Base-by-base conservation (phyloP, 2,797 vertebrate species). In the Nyctalus aviator region DNA sequence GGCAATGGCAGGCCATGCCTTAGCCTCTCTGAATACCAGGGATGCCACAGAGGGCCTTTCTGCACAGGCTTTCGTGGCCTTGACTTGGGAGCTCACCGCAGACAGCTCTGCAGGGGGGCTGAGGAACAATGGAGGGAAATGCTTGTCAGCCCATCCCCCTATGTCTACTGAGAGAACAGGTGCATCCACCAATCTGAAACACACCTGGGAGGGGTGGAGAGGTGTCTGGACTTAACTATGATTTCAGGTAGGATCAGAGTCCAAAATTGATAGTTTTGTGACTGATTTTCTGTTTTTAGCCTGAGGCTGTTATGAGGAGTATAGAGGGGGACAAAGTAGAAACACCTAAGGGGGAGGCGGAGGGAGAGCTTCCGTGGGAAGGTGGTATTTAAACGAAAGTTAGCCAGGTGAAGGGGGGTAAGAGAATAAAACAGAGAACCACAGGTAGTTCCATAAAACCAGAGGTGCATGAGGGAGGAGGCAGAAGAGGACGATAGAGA, bases 281-380 rank as follows among this genome's bases (percentile, higher is more conserved):
- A 93, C 32, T 14, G 37, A 41, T 48, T 88, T 85, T 86, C 64
- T 83, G 48, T 21, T 48, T 85, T 93, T 77, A 88, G 55, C 69
- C 17, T 5, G 5, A 73, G 64, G 48, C 25, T 48, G 41, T 57
- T 21, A 3, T 59, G 23, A 81, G 37, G 6, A 69, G 12, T 25
- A 64, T 6, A 37, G 50, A 50, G n/a, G 17, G 78, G 23, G 32
- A 57, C 21, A 82, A 72, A 77, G 79, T 15, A 77, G 55, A 91
- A 82, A 82, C 55, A 21, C 25, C 18, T 14, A 62, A 12, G 4
- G 32, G 20, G 32, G 23, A 25, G 5, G 46, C 1, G 7, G 4
- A 57, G 44, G 59, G 69, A 53, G 50, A 32, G 2, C 12, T 32
- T 93, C 35, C 17, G 46, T 23, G 35, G 86, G 57, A 75, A 23